These are phyloP conservation scores for Silurus aristotelis DNA, from an alignment of 2,797 vertebrate species.

Conservation along the genomic window DNA sequence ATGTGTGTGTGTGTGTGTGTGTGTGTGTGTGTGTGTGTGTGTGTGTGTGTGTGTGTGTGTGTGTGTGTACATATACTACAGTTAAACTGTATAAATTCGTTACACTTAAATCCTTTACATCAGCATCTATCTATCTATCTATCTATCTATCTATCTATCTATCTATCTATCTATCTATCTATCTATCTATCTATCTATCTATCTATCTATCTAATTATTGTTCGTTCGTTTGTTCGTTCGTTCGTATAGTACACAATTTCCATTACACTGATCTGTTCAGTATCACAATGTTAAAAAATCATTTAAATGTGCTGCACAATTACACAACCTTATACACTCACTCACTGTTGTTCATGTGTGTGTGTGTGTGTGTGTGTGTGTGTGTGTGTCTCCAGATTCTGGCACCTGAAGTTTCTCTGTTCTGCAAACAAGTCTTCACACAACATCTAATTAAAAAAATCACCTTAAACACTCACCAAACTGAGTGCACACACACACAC, in stretches of 20 bases:
- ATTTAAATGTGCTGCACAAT: background rate
- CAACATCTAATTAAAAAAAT: background rate
- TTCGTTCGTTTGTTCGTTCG: no score
- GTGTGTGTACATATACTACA: background rate
- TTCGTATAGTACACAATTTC: background rate
- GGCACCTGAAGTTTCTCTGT: constrained; percentile 3
- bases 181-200: background rate
- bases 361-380: constrained; percentile 7
- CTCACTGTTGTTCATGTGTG: background rate
- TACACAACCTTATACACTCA: background rate
- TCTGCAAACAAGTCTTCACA: background rate
- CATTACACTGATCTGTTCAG: background rate
- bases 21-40: background rate
- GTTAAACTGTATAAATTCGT: background rate
- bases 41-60: background rate
- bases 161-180: background rate
- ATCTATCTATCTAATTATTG: background rate
- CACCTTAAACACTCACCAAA: background rate
- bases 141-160: background rate
- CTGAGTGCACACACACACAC: constrained; percentile 14
- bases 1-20: no score
- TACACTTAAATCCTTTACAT: no score
- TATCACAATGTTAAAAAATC: background rate
- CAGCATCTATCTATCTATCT: background rate
- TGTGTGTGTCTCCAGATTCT: background rate